Evolutionary conservation across 2,797 vertebrate genomes (phyloP), one percentile per base, ranked within the genome.

Genomic region (Malacoctenus gilli): DNA sequence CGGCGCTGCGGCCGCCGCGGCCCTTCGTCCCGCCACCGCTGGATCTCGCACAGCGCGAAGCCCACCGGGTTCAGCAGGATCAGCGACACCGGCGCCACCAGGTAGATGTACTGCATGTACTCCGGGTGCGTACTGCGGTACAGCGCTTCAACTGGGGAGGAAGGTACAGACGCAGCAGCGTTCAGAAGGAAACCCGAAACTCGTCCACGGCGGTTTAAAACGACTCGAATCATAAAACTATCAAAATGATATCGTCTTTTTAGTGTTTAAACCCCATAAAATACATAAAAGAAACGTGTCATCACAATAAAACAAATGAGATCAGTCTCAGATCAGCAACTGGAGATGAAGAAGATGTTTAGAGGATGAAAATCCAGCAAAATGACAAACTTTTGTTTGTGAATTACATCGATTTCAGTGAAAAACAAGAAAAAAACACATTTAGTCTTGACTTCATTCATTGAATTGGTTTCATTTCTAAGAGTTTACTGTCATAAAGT

Each of bases 91-190:
- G 97, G 96, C 22, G 96, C 97, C 70, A 98, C 96, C 89, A 99
- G 86, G 85, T 99, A 99, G 86, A 99, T 96, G 77, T 98, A 99
- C 89, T 98, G 95, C 32, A 95, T 91, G 87, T 98, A 99, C 60
- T 98, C 93, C 34, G 97, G 96, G 52, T 96, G 89, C 18, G 95
- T 95, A 58, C 85, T 83, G 40, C 76, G 49, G 72, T 92, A 92
- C 3, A 92, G 69, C 14, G 91, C 88, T 52, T 89, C 84, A 48
- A 91, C 90, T 92, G 80, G 10, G 46, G 48, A 72, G 11, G 85
- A 92, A 95, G 20, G 4, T 28, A 9, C 5, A 28, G 25, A 28
- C 25, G n/a, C n/a, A n/a, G n/a, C n/a, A n/a, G n/a, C n/a, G n/a
- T n/a, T n/a, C n/a, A n/a, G n/a, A n/a, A n/a, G n/a, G n/a, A n/a